phyloP scores from a whole-genome alignment of 2,888 invertebrate species.

The Apotomis capreana region DNA sequence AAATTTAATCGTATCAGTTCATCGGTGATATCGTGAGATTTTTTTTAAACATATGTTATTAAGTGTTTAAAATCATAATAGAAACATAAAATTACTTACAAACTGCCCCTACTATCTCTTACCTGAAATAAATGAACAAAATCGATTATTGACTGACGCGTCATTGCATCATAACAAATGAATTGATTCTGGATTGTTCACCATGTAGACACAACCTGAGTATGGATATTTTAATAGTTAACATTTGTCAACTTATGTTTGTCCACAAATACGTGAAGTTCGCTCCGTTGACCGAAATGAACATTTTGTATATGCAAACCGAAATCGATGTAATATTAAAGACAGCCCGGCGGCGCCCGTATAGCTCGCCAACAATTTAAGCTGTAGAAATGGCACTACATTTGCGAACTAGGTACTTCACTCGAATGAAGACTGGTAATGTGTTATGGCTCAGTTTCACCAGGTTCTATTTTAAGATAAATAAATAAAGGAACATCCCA shows the following conservation, averaged over 20 bases:
- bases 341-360: constrained; percentile 59
- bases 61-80: no score
- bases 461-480: no score
- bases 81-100: no score
- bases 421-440: no score
- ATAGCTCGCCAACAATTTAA: constrained; percentile 34
- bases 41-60: no score
- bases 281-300: constrained; percentile 55
- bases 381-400: neutral
- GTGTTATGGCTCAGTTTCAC: no score
- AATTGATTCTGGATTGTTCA: neutral
- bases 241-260: constrained; percentile 49
- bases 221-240: constrained; percentile 6
- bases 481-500: no score
- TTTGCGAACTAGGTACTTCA: neutral
- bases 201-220: neutral
- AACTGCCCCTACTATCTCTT: no score
- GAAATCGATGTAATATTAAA: constrained; percentile 68
- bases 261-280: constrained; percentile 56
- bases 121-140: no score
- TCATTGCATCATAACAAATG: neutral
- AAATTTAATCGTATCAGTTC: no score
- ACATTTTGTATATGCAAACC: constrained; percentile 59
- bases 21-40: no score
- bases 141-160: no score